Conservation (phyloP, 2,888 invertebrate species). For the Apotomis turbidana region DNA sequence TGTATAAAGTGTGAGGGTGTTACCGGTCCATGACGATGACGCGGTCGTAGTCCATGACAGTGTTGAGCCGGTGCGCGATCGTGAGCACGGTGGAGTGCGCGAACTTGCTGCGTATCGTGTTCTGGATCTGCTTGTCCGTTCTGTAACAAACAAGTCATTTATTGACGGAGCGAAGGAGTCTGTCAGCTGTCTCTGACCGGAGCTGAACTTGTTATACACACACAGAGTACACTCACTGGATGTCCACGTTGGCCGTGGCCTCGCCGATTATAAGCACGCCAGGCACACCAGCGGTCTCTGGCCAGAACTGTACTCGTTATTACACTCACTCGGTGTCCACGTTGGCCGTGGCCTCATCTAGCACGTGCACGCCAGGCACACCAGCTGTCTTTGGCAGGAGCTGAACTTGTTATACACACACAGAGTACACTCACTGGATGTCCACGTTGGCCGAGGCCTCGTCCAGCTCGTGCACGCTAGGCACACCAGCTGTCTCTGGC, state of each 20-base stretch:
- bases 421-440: slow-evolving; percentile 44
- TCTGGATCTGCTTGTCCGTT: slow-evolving; percentile 90
- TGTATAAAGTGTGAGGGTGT: slow-evolving; percentile 3
- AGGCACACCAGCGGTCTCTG: no score
- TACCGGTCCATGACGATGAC: slow-evolving; percentile 92
- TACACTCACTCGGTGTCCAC: no score
- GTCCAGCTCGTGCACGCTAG: slow-evolving; percentile 79
- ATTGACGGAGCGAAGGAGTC: no score
- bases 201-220: no score
- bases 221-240: no score
- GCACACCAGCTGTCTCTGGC: slow-evolving; percentile 53
- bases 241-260: no score
- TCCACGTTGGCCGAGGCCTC: no score
- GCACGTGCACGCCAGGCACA: slow-evolving; percentile 66
- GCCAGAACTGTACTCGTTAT: no score
- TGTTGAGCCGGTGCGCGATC: slow-evolving; percentile 92
- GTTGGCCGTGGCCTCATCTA: slow-evolving; percentile 82
- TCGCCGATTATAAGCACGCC: no score
- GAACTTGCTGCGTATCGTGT: slow-evolving; percentile 88
- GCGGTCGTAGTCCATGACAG: slow-evolving; percentile 92
- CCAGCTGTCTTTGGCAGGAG: slow-evolving; percentile 84
- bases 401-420: slow-evolving; percentile 63
- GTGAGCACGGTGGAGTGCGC: slow-evolving; percentile 89
- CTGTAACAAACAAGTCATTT: slow-evolving; percentile 53
- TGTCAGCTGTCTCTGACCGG: no score